These are phyloP conservation scores for Eupeodes luniger DNA, from an alignment of 2,888 invertebrate genomes.

Conservation along the genomic window DNA sequence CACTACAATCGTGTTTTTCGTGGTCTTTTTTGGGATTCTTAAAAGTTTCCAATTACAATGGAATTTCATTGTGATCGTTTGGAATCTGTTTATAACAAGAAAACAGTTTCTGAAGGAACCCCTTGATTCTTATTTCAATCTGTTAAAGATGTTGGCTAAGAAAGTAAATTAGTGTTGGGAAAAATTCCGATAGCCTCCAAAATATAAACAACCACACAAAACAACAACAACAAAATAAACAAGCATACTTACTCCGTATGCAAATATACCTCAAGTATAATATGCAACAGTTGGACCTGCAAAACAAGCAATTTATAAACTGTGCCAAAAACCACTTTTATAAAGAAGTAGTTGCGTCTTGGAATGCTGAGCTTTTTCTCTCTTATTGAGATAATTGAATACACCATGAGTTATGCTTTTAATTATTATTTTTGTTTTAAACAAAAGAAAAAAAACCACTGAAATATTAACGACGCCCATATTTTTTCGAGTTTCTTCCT, in stretches of 20 bases:
- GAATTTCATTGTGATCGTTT: no score
- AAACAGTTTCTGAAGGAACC: no score
- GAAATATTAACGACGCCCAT: not conserved
- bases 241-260: constrained; percentile 56
- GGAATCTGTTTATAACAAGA: no score
- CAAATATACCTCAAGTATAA: constrained; percentile 71
- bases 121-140: no score
- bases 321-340: constrained; percentile 70
- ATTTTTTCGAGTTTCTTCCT: no score
- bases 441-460: constrained; percentile 34
- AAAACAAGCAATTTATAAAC: constrained; percentile 68
- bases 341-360: constrained; percentile 65
- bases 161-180: no score
- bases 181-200: not conserved
- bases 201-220: constrained; percentile 35
- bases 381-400: not conserved
- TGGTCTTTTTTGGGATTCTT: no score
- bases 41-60: no score
- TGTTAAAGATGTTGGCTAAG: no score
- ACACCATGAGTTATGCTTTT: constrained; percentile 19
- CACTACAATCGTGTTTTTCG: no score
- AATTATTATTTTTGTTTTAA: constrained; percentile 29
- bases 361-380: constrained; percentile 35
- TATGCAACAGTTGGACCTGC: constrained; percentile 69
- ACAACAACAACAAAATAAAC: constrained; percentile 42